Evolutionary conservation across 53 echinoderm and acorn worm species (phyloP).

Genomic region (Stichopus horrens): DNA sequence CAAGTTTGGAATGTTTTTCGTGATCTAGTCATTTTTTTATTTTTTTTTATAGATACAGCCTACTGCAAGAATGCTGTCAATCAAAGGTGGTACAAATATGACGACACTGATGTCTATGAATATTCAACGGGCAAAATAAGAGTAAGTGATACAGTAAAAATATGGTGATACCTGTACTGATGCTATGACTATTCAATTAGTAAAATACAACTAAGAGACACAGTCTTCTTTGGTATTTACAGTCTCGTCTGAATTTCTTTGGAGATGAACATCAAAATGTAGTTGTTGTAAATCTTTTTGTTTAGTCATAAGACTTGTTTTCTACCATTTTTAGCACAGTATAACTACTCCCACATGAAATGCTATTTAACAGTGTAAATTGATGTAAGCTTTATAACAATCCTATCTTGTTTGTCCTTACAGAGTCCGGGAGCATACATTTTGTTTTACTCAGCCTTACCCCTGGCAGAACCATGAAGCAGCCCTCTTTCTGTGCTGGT

Average conservation of each 20-base stretch:
- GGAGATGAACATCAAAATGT: too few relatives aligned
- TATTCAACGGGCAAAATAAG: conserved; percentile 71
- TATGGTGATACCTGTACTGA: too few relatives aligned
- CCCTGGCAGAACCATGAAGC: conserved; percentile 53
- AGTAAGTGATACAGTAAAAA: conserved; percentile 50
- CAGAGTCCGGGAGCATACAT: conserved; percentile 94
- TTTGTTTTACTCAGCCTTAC: conserved; percentile 77
- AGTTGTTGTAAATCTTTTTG: too few relatives aligned
- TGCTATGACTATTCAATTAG: too few relatives aligned
- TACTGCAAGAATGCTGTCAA: conserved; percentile 76
- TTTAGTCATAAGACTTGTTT: too few relatives aligned
- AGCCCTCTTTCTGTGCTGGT: neutral
- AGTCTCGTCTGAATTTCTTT: too few relatives aligned
- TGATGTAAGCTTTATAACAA: conserved; percentile 34
- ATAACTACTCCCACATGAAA: too few relatives aligned
- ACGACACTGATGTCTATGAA: conserved; percentile 96
- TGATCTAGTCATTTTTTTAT: neutral
- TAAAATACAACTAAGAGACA: too few relatives aligned
- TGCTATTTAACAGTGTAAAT: too few relatives aligned
- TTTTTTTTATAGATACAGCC: conserved; percentile 77
- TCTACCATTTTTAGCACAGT: too few relatives aligned
- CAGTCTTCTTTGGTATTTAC: too few relatives aligned
- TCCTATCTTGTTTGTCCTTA: conserved; percentile 2
- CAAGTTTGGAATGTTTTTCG: too few relatives aligned
- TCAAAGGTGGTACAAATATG: conserved; percentile 93